Evolutionary conservation across 2,797 vertebrate species (phyloP), one percentile per base, ranked within the genome.

Genomic region (Hydrophis major): DNA sequence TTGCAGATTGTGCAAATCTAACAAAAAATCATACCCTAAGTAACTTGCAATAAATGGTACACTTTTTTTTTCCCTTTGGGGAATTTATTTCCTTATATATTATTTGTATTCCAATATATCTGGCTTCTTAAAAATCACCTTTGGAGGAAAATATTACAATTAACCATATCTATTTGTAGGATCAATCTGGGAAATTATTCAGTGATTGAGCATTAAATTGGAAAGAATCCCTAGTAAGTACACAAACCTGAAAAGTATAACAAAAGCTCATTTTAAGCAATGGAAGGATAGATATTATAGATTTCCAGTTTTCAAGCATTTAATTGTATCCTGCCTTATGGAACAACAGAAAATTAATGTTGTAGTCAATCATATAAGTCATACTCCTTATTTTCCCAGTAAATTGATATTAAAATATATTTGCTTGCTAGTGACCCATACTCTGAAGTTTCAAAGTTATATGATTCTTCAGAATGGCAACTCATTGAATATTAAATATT

Each of bases 101-200:
- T 91, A 6, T 87, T 55, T 37, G 18, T 20, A 61, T 63, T 87
- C 28, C 83, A 63, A 59, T 89, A n/a, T 89, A 59, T 10, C 89
- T 32, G 13, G 28, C 53, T 88, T 88, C 37, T 83, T 25, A 22
- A 83, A 83, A 83, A 47, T 47, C 20, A 83, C 37, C 37, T 96
- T 95, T 93, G 57, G 22, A 94, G 94, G 93, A 27, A 96, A 95
- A 94, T 13, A 86, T 47, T 83, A 47, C 74, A 92, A 93, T 42
- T 12, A 96, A 96, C 93, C 93, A 95, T 92, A 95, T 94, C 90
- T 96, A 93, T 93, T 96, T 94, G 89, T 69, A 94, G 91, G 93
- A 47, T 59, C 74, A 92, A 78, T 95, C 93, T 94, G 3, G 63
- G 92, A 96, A 97, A 96, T 95, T 96, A 96, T 96, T 92, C 91